Conservation (phyloP, 2,888 invertebrate species). For the Agrotis ipsilon region DNA sequence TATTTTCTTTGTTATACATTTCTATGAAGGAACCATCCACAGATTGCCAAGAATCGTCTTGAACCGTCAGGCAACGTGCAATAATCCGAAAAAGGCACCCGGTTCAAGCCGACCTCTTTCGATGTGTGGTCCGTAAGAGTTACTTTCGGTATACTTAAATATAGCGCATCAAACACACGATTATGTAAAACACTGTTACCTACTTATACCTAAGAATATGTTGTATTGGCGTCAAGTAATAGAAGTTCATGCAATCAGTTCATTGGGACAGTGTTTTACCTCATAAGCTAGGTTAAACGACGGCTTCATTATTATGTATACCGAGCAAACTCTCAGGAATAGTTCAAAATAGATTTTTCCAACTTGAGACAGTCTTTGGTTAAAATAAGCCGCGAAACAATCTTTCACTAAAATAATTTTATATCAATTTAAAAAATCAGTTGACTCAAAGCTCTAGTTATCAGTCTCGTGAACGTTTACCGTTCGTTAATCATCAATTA, state of each 20-base stretch:
- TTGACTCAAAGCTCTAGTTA: conserved; percentile 71
- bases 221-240: conserved; percentile 34
- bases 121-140: neutral
- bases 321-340: conserved; percentile 6
- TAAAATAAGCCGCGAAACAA: conserved; percentile 68
- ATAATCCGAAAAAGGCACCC: too few species aligned
- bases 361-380: conserved; percentile 76
- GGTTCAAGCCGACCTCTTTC: too few species aligned
- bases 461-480: conserved; percentile 81
- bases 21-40: neutral
- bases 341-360: conserved; percentile 46
- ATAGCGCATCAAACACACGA: conserved; percentile 12
- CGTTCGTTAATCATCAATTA: conserved; percentile 73
- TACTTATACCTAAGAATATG: conserved; percentile 29
- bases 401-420: conserved; percentile 58
- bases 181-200: conserved; percentile 15
- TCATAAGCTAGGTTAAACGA: neutral
- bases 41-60: neutral
- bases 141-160: conserved; percentile 42
- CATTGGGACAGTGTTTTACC: conserved; percentile 29
- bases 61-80: too few species aligned
- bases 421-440: conserved; percentile 63
- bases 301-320: conserved; percentile 35
- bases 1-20: conserved; percentile 1
- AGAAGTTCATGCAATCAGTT: conserved; percentile 45